A percentile compares a stretch with the other conserved stretches of the same genome.
Conservation (phyloP, 30 jellyfish, hydroid and myxozoan species). For the Aurelia coerulea region DNA sequence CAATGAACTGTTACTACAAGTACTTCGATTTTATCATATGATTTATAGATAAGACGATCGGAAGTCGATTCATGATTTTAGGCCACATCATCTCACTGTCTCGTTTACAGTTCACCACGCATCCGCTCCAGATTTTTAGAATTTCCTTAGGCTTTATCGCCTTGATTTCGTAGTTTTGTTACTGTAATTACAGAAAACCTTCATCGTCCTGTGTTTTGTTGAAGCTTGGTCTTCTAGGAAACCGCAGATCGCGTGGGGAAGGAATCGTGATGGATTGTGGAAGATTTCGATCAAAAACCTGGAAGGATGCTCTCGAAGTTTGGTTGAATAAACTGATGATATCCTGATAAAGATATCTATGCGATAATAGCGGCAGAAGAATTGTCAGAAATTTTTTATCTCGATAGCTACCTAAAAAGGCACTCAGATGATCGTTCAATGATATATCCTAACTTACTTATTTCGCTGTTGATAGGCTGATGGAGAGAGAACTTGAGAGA, state of each 20-base stretch:
- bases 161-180: slow-evolving; percentile 13
- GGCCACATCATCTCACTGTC: slow-evolving; percentile 4
- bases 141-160: slow-evolving; percentile 32
- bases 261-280: background rate
- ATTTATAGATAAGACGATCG: slow-evolving; percentile 16
- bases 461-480: no score
- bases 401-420: no score
- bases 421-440: no score
- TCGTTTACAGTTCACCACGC: slow-evolving; percentile 44
- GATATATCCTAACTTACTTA: no score
- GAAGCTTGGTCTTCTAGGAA: no score
- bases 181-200: background rate
- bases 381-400: no score
- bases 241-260: background rate
- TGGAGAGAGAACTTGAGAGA: no score
- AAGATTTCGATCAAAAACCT: background rate
- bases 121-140: slow-evolving; percentile 59
- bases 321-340: no score
- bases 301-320: background rate
- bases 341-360: no score
- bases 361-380: no score
- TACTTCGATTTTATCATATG: background rate
- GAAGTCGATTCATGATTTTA: slow-evolving; percentile 15
- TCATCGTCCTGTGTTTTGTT: background rate
- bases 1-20: slow-evolving; percentile 23